phyloP scores from a whole-genome alignment of 2,797 vertebrate genomes.

The Darevskia mixta region DNA sequence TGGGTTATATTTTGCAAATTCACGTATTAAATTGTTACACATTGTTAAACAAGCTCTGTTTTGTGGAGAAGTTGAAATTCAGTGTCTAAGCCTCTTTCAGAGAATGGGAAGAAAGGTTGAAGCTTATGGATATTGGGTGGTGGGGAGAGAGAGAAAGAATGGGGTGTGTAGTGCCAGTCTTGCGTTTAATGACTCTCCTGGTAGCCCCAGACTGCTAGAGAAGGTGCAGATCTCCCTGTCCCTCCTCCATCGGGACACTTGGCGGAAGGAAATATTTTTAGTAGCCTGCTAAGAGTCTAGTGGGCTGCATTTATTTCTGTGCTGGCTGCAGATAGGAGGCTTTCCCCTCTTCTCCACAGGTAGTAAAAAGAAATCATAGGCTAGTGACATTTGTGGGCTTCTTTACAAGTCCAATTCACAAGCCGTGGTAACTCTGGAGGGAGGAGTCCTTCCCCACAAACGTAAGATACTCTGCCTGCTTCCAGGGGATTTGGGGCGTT shows the following conservation, averaged over 20 bases:
- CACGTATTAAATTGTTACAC: slow-evolving; percentile 24
- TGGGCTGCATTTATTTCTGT: not conserved
- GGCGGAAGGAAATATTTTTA: not conserved
- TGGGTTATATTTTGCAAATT: slow-evolving; percentile 15
- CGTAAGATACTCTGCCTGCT: too few species aligned
- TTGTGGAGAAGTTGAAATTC: slow-evolving; percentile 23
- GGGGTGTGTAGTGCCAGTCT: not conserved
- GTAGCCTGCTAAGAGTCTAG: not conserved
- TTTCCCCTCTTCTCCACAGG: not conserved
- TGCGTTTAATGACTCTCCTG: not conserved
- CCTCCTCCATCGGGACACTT: not conserved
- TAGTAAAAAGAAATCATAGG: not conserved
- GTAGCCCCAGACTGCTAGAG: not conserved
- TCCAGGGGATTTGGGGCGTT: too few species aligned
- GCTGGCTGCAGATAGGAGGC: not conserved
- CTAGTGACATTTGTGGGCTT: not conserved
- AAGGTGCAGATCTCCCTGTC: not conserved
- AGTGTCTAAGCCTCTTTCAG: not conserved
- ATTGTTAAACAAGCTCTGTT: not conserved
- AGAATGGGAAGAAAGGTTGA: not conserved
- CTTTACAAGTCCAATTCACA: not conserved
- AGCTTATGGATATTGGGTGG: not conserved
- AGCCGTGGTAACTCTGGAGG: not conserved
- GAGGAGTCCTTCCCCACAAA: not conserved
- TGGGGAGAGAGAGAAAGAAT: too few species aligned